These are phyloP conservation scores for Falco novaeseelandiae DNA, from an alignment of 2,797 vertebrate genomes.

Conservation along the genomic window DNA sequence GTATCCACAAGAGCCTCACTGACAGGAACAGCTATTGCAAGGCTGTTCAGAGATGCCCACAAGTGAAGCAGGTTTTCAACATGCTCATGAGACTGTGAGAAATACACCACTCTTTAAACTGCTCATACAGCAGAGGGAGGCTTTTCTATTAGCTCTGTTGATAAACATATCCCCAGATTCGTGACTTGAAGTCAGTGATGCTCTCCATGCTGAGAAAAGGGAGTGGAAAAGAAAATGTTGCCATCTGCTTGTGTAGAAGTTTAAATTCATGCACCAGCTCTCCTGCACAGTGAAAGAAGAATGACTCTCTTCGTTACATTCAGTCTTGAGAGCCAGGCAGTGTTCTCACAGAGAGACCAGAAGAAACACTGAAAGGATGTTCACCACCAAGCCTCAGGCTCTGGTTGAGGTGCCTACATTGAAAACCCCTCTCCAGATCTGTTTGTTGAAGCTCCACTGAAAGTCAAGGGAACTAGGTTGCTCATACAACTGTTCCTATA, in stretches of 20 bases:
- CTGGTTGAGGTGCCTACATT: not conserved
- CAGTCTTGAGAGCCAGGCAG: not conserved
- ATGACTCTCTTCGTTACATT: not conserved
- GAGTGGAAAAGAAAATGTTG: constrained; percentile 16
- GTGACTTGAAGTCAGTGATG: constrained; percentile 3
- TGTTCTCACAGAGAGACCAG: not conserved
- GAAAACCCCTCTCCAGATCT: not conserved
- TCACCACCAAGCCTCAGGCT: not conserved
- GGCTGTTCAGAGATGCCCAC: not conserved
- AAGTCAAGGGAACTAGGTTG: not conserved
- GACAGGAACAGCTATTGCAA: not conserved
- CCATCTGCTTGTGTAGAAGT: constrained; percentile 21
- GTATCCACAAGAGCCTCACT: not conserved
- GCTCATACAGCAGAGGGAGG: not conserved
- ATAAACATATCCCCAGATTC: constrained; percentile 13
- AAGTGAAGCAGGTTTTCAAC: not conserved
- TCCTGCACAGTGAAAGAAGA: not conserved
- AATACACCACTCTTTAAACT: not conserved
- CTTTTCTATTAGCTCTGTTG: constrained; percentile 22
- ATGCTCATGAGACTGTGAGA: not conserved
- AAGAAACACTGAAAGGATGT: not conserved
- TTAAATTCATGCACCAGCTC: constrained; percentile 4
- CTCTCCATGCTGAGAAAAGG: not conserved
- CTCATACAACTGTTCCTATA: not conserved
- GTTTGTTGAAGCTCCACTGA: not conserved